These are phyloP conservation scores for Acipenser oxyrinchus DNA, from an alignment of 2,797 vertebrate species.

Conservation along the genomic window DNA sequence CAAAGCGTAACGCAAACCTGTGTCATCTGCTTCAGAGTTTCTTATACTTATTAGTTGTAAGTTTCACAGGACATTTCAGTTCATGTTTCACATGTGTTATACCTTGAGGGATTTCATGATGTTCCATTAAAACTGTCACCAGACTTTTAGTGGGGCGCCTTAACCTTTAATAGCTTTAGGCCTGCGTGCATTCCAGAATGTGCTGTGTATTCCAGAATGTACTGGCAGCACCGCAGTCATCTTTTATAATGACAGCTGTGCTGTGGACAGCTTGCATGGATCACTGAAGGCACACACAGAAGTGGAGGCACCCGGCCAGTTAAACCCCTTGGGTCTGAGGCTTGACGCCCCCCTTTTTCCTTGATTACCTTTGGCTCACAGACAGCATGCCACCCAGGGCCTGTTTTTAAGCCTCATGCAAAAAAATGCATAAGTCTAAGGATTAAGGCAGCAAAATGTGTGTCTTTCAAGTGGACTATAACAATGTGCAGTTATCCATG, in stretches of 20 bases:
- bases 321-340: too few species aligned
- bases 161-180: conserved; percentile 58
- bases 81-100: conserved; percentile 68
- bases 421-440: too few species aligned
- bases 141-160: conserved; percentile 47
- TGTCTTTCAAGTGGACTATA: too few species aligned
- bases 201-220: conserved; percentile 26
- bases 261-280: conserved; percentile 16
- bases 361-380: too few species aligned
- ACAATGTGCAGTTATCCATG: too few species aligned
- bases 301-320: too few species aligned
- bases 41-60: conserved; percentile 26
- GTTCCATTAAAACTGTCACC: conserved; percentile 57
- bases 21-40: conserved; percentile 8
- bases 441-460: too few species aligned
- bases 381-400: too few species aligned
- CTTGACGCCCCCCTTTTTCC: too few species aligned
- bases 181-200: conserved; percentile 47
- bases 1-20: not conserved
- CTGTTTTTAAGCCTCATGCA: too few species aligned
- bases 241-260: conserved; percentile 33
- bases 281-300: conserved; percentile 2
- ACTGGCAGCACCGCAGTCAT: conserved; percentile 40
- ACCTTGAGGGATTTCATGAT: conserved; percentile 58
- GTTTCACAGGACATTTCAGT: conserved; percentile 66